Evolutionary conservation across 2,113 vertebrate species (phyloP).

Genomic region (Opisthocomus hoazin): DNA sequence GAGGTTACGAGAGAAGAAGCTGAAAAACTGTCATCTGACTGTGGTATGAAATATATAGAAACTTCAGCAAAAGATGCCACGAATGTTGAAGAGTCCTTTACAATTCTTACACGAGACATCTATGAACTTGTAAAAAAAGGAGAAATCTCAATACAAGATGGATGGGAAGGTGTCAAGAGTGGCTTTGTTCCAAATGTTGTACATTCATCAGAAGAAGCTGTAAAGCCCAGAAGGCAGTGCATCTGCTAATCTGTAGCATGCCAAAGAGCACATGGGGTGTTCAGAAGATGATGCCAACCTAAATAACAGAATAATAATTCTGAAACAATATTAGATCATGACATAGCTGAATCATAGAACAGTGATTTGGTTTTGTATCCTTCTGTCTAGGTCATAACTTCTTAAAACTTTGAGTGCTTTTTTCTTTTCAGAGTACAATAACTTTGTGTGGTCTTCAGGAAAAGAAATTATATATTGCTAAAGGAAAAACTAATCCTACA

Average conservation of each 20-base stretch:
- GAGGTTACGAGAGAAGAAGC: slow-evolving; percentile 80
- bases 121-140: slow-evolving; percentile 81
- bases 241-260: slow-evolving; percentile 64
- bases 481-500: neutral
- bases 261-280: slow-evolving; percentile 53
- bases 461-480: neutral
- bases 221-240: slow-evolving; percentile 74
- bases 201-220: slow-evolving; percentile 81
- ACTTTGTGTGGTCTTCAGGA: neutral
- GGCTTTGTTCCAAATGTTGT: slow-evolving; percentile 80
- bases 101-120: slow-evolving; percentile 77
- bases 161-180: slow-evolving; percentile 83
- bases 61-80: slow-evolving; percentile 79
- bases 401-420: slow-evolving; percentile 24
- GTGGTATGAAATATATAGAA: slow-evolving; percentile 81
- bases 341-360: neutral
- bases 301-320: slow-evolving; percentile 6
- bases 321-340: slow-evolving; percentile 30
- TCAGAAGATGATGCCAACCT: slow-evolving; percentile 40
- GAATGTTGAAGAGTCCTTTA: slow-evolving; percentile 81
- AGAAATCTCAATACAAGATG: slow-evolving; percentile 79
- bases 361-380: neutral
- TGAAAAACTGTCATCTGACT: slow-evolving; percentile 74
- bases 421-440: neutral
- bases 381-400: slow-evolving; percentile 40